Evolutionary conservation across 64 coral and sea anemone species (phyloP), one percentile per base, ranked within the genome.

Genomic region (Catalaphyllia jardinei): DNA sequence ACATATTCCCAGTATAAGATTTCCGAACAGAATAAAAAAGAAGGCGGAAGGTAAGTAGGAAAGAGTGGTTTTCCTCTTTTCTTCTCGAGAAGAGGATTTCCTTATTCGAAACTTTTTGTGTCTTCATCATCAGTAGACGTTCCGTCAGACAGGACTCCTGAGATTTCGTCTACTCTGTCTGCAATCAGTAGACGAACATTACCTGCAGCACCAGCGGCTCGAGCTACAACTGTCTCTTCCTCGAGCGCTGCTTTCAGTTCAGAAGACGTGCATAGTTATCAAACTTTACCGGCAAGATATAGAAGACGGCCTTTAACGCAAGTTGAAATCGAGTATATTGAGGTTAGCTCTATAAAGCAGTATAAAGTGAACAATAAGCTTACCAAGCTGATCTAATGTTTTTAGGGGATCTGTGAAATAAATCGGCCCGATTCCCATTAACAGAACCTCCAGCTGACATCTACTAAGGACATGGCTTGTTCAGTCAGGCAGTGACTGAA

Each of bases 301-400:
- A 87, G 88, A 84, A 92, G 95, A 79, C 63, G 62, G 52, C 55
- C 50, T 8, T 72, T 96, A 24, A 89, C 88, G 15, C 65, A 63
- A 75, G 95, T 91, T 61, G 95, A 96, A 73, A 96, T 96, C 31
- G 95, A 96, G 39, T 96, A 90, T 69, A 93, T 96, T 73, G 95
- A 96, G 92, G 95, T 93, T 77, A 51, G 63, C n/a, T 46, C 42
- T 6, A 46, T 4, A 46, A 46, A 51, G 63, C n/a, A 5, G 3
- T 6, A 46, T 4, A 46, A 46, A 46, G 42, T 3, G 42, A 5
- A 46, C 42, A 46, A 4, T 46, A 46, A 35, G 1, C 33, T 46
- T 46, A 46, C 4, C 42, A 46, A 46, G 0, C 42, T 5, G 42
- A 7, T 46, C 42, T 39, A 46, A 2, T 5, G 6, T 46, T 46